These are phyloP conservation scores for Carassius gibelio DNA, from an alignment of 2,113 vertebrate genomes.

Conservation along the genomic window DNA sequence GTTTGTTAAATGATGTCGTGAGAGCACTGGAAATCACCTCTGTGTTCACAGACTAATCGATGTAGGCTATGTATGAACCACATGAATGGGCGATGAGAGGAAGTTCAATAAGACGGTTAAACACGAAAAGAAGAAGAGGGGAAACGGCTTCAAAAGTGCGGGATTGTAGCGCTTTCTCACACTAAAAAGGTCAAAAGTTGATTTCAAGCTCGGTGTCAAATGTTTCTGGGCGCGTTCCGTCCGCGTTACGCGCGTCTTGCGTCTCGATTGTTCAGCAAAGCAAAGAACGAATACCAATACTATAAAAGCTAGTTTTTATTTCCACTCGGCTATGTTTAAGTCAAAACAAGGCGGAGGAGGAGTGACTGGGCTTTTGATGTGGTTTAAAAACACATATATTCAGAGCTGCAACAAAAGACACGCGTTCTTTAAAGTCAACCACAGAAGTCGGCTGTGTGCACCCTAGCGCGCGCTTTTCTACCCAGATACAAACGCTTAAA, in stretches of 20 bases:
- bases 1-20: not conserved
- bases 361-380: not conserved
- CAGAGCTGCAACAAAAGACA: not conserved
- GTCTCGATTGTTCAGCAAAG: not conserved
- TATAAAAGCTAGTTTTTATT: not conserved
- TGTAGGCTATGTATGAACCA: slow-evolving; percentile 52
- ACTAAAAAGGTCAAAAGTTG: not conserved
- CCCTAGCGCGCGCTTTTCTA: slow-evolving; percentile 39
- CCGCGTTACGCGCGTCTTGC: not conserved
- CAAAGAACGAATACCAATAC: not conserved
- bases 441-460: not conserved
- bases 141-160: not conserved
- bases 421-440: not conserved
- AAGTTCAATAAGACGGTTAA: slow-evolving; percentile 60
- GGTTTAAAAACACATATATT: not conserved
- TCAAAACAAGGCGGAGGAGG: not conserved
- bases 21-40: slow-evolving; percentile 55
- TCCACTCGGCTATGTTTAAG: not conserved
- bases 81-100: slow-evolving; percentile 70
- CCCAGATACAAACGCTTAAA: slow-evolving; percentile 48
- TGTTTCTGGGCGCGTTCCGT: not conserved
- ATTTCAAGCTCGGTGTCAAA: not conserved
- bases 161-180: not conserved
- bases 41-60: slow-evolving; percentile 20
- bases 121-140: slow-evolving; percentile 31